Conservation (phyloP, 2,797 vertebrate species). For the Picus viridis region DNA sequence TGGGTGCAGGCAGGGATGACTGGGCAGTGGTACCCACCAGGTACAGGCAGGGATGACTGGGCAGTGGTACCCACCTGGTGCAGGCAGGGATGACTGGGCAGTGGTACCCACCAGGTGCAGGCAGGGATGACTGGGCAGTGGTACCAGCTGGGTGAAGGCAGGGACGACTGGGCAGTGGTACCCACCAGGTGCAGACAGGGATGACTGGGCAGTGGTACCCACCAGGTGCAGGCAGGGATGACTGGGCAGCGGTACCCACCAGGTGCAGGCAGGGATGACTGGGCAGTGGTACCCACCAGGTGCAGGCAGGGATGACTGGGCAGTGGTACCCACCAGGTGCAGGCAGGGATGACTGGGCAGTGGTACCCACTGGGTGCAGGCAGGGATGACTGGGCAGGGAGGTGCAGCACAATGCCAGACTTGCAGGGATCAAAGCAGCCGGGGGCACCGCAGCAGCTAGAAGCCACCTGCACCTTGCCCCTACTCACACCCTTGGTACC, state of each 20-base stretch:
- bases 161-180: not conserved
- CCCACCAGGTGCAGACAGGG: not conserved
- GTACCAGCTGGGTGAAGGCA: not conserved
- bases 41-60: not conserved
- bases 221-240: not conserved
- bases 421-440: fast-evolving
- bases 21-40: not conserved
- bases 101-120: not conserved
- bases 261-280: not conserved
- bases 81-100: not conserved
- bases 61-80: not conserved
- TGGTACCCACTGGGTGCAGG: not conserved
- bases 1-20: not conserved
- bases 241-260: too few relatives aligned
- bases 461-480: fast-evolving
- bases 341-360: too few relatives aligned
- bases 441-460: not conserved
- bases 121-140: not conserved
- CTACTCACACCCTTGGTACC: not conserved
- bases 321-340: too few relatives aligned
- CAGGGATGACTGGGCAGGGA: not conserved
- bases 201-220: not conserved
- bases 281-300: not conserved
- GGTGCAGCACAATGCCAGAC: not conserved
- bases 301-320: not conserved